A percentile compares a stretch with the other conserved stretches of the same genome.
phyloP scores from a whole-genome alignment of 2,888 invertebrate genomes.

The Pheosia gnoma region DNA sequence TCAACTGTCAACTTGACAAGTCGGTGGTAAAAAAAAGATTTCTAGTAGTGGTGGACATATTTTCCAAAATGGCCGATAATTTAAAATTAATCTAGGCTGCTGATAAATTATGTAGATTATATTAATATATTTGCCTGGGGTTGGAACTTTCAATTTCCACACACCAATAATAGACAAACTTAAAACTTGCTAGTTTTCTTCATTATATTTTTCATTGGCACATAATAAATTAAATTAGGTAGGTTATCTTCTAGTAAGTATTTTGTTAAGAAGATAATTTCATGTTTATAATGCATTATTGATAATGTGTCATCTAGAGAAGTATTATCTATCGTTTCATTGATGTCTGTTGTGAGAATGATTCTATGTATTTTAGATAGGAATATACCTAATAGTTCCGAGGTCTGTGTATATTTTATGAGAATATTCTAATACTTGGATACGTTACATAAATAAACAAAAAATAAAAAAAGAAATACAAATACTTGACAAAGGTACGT shows the following conservation, averaged over 20 bases:
- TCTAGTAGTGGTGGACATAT: too few relatives aligned
- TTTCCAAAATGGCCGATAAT: too few relatives aligned
- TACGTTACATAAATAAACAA: too few relatives aligned
- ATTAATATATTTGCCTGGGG: too few relatives aligned
- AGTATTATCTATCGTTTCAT: conserved; percentile 20
- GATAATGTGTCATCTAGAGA: not conserved
- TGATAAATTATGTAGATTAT: too few relatives aligned
- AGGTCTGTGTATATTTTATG: conserved; percentile 21
- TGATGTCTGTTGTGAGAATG: conserved; percentile 30
- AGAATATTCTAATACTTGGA: conserved; percentile 1
- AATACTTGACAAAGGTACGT: too few relatives aligned
- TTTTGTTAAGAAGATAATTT: not conserved
- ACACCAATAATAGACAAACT: too few relatives aligned
- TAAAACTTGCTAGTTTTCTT: not conserved
- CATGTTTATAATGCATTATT: not conserved
- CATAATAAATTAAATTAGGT: conserved; percentile 14
- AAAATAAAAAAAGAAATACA: too few relatives aligned
- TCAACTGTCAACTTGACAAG: too few relatives aligned
- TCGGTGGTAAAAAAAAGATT: too few relatives aligned
- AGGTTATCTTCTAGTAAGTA: conserved; percentile 15
- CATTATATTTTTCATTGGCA: conserved; percentile 24
- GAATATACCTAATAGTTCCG: conserved; percentile 30
- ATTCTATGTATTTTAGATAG: conserved; percentile 39
- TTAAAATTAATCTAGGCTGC: too few relatives aligned
- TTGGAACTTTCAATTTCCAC: too few relatives aligned